Evolutionary conservation across 2,888 invertebrate species (phyloP), one percentile per base, ranked within the genome.

Genomic region (Subacronicta megacephala): DNA sequence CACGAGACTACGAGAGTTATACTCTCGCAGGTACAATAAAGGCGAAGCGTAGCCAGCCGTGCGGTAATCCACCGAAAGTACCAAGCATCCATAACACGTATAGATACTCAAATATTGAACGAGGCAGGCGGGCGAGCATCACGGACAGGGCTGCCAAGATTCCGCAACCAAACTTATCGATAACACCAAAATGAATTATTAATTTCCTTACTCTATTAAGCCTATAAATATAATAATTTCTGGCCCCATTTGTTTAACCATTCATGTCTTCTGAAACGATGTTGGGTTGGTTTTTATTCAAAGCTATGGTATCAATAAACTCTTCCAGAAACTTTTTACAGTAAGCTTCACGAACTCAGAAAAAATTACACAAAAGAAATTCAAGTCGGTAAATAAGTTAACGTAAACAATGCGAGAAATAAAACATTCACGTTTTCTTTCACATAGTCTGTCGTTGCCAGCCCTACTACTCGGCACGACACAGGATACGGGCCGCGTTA

Each of bases 401-500:
- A 55, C 43, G 18, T 35, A 36, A 46, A 61, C 23, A 50, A 66
- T 46, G 38, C 42, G 23, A 40, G 36, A 18, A 54, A 52, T 58
- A 68, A 57, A 67, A 62, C 38, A 49, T 44, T 18, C 45, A 62
- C 45, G 62, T 49, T 56, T 62, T 62, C 16, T 66, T 66, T 35
- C 20, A 29, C 41, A 15, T 23, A 18, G 42, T 43, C 12, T 31
- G 36, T 43, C 26, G 10, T 55, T 17, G 72, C 41, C 70, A 76
- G 47, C 76, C 76, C 74, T 76, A 72, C 72, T 76, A 69, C 53
- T 41, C 59, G 49, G 51, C 84, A 80, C 83, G 83, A 82, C 83
- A 79, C 85, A 87, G 88, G 89, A 87, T 87, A 89, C 90, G 88
- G 85, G 88, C 86, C 85, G 82, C 88, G 87, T 87, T 89, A 89